Base-by-base conservation (phyloP, 2,113 vertebrate species). In the Periophthalmus modestus region DNA sequence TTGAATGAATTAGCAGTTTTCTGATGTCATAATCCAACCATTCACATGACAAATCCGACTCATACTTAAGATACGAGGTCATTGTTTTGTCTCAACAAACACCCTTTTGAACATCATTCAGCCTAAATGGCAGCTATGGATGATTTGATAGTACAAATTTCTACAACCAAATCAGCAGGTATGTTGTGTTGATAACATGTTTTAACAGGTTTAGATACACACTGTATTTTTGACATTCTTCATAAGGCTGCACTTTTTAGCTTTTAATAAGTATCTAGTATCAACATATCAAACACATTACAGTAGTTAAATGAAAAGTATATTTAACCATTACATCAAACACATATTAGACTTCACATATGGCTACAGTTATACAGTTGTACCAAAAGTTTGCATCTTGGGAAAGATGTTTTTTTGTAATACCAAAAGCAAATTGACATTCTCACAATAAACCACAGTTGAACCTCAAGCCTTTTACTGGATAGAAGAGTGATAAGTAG, bases 371-470 rank as follows among this genome's bases (percentile, higher is more conserved):
- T 52, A 7, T 52, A 16, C 14, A 13, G 11, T 47, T 10, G 5
- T 18, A 1, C 16, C 1, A 52, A 52, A 52, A 1, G 16, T 52
- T 52, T 52, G 3, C 48, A 52, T 52, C 5, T 5, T 19, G 18
- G 18, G 48, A 52, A 52, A 18, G 16, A 52, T 18, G 0, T 88
- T 76, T 75, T 75, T 78, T 61, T 73, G 68, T 78, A 83, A 78
- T 70, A 77, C 70, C 67, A 39, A 81, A 71, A 2, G 13, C 75
- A 81, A 80, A 81, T 65, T 12, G 80, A 73, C 75, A 39, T 39
- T 39, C 79, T 73, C 71, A 74, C 73, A 79, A 83, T 55, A 72
- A 78, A 83, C 74, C 65, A 68, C 61, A 72, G 75, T 55, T 69
- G n/a, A 48, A 33, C 69, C 65, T 70, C 28, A 66, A 66, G 66